Conservation (phyloP, 2,888 invertebrate species). For the Nomada flava region DNA sequence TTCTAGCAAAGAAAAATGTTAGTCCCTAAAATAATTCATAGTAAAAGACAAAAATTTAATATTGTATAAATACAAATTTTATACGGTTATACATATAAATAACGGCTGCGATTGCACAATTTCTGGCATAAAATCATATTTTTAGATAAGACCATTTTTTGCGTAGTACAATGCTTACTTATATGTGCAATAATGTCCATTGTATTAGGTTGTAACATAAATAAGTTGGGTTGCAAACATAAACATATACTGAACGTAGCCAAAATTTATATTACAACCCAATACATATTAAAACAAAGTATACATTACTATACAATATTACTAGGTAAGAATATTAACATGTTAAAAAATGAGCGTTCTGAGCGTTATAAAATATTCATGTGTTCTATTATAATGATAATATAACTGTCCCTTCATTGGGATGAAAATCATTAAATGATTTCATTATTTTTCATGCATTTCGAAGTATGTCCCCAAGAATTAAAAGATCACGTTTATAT, state of each 20-base stretch:
- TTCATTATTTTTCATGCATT: too few species aligned
- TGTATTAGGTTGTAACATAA: background rate
- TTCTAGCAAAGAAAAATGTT: background rate
- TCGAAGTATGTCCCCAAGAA: too few species aligned
- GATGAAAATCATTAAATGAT: background rate
- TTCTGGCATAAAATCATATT: background rate
- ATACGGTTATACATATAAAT: background rate
- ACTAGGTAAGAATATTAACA: too few species aligned
- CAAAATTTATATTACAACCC: too few species aligned
- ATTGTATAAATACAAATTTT: background rate
- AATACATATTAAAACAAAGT: too few species aligned
- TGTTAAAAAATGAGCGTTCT: background rate
- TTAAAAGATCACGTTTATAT: background rate
- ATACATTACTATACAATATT: too few species aligned
- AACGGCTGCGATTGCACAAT: slow-evolving; percentile 8
- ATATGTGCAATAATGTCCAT: background rate
- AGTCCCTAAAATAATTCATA: background rate
- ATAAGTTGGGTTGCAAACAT: background rate
- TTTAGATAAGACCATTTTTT: background rate
- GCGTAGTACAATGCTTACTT: background rate
- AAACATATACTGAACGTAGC: background rate
- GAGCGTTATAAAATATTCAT: background rate
- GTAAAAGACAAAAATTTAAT: background rate
- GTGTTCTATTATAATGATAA: slow-evolving; percentile 2
- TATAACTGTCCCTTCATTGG: background rate